Evolutionary conservation across 2,888 invertebrate species (phyloP), one percentile per base, ranked within the genome.

Genomic region (Tachina grossa): DNA sequence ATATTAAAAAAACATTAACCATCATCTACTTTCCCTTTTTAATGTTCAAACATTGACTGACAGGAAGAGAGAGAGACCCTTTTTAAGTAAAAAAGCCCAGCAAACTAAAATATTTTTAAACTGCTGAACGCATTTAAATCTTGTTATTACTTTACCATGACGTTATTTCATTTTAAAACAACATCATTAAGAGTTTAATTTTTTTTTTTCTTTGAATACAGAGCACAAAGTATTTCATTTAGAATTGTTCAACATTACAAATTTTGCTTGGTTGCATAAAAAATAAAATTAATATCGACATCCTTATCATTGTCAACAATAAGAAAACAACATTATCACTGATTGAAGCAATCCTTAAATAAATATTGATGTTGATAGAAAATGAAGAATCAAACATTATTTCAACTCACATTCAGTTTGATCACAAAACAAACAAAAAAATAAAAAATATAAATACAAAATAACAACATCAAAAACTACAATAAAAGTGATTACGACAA

Each of bases 301-400:
- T 57, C 1, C 10, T 47, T 22, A 59, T 6, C 41, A 49, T 16
- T 11, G 31, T 4, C 39, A 49, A 11, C 51, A 45, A 43, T 65
- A 19, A 19, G 6, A 49, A 49, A 79, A 39, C 47, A 66, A 22
- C n/a, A 74, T 79, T 31, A 49, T 71, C 51, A 57, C 47, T 39
- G 65, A 76, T 65, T 19, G 43, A 51, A 65, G 45, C 71, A 57
- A 61, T 71, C 9, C 55, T 59, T 71, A 65, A 80, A 51, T 45
- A 80, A 80, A 74, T 53, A 53, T 71, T 63, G 43, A 53, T 61
- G 47, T 41, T 53, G 61, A 55, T 68, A 75, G 41, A 81, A 9
- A 47, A 68, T 75, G 11, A 43, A 59, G 31, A 66, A 45, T 59
- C 81, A 68, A 81, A 68, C n/a, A 74, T 57, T 51, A 61, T 80